Evolutionary conservation across 2,888 invertebrate species (phyloP), one percentile per base, ranked within the genome.

Genomic region (Melipona bicolor): DNA sequence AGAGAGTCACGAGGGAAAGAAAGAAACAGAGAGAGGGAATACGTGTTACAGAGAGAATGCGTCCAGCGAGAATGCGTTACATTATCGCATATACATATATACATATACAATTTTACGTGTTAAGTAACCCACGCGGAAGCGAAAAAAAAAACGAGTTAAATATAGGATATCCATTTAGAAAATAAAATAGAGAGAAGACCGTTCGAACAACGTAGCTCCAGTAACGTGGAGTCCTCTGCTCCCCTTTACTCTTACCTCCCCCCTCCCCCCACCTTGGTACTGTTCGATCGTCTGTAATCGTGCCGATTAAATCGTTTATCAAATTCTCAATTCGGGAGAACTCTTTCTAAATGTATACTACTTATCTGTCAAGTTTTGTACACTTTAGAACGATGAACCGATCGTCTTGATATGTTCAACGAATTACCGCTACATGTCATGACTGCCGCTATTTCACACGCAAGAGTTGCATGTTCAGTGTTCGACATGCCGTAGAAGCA

Each of bases 141-240:
- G 70, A 36, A 36, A 36, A 36, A 78, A 78, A 79, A 84, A 81
- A 83, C 79, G 77, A 90, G 83, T 89, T 85, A 81, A 83, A 75
- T 81, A 81, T 89, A 89, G 81, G 75, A 61, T 83, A 87, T 69
- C 76, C 81, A 82, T 83, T 84, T 83, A 83, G 83, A 76, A 19
- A 81, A 61, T 81, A 81, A 81, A 75, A 36, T 36, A 36, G 81
- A 83, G 83, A 81, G 67, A 78, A 82, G 50, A 75, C 67, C 78
- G 80, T 85, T 87, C 27, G 67, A 77, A 74, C 62, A 82, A 77
- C 72, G 76, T 80, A 87, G 68, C 81, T 87, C 78, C 79, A 49
- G 52, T 74, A 36, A 32, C 21, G 24, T 15, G 77, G 79, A 86
- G 82, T 69, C 36, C 49, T 43, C 70, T 19, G 15, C 9, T 11